phyloP scores from a whole-genome alignment of 2,113 vertebrate genomes.

The Clarias macrocephalus region DNA sequence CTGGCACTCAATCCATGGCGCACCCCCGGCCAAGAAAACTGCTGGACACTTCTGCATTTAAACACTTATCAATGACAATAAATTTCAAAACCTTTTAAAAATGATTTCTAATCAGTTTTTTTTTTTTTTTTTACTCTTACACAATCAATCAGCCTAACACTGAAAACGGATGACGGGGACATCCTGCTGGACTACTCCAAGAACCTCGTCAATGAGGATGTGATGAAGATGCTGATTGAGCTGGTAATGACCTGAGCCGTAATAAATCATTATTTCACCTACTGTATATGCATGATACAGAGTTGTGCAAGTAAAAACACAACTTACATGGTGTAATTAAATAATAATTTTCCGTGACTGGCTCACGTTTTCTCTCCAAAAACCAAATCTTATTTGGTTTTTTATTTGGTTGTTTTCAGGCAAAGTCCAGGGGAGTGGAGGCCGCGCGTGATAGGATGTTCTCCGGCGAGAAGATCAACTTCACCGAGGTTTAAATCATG shows the following conservation, averaged over 20 bases:
- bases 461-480: conserved; percentile 92
- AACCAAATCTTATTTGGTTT: conserved; percentile 18
- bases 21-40: background rate
- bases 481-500: conserved; percentile 75
- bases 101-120: background rate
- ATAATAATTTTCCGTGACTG: no score
- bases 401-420: conserved; percentile 69
- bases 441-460: conserved; percentile 89
- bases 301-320: background rate
- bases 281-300: background rate
- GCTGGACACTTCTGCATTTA: background rate
- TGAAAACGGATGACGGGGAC: conserved; percentile 85
- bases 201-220: conserved; percentile 89
- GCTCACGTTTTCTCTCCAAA: background rate
- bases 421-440: conserved; percentile 87
- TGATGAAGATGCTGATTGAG: conserved; percentile 88
- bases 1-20: no score
- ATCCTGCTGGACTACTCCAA: conserved; percentile 95
- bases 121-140: conserved; percentile 17
- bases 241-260: conserved; percentile 75
- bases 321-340: no score
- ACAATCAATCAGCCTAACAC: conserved; percentile 70
- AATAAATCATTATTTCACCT: background rate
- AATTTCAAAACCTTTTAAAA: background rate
- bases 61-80: background rate